Conservation (phyloP, 1,140 invertebrate species). For the Sycobia sp. region DNA sequence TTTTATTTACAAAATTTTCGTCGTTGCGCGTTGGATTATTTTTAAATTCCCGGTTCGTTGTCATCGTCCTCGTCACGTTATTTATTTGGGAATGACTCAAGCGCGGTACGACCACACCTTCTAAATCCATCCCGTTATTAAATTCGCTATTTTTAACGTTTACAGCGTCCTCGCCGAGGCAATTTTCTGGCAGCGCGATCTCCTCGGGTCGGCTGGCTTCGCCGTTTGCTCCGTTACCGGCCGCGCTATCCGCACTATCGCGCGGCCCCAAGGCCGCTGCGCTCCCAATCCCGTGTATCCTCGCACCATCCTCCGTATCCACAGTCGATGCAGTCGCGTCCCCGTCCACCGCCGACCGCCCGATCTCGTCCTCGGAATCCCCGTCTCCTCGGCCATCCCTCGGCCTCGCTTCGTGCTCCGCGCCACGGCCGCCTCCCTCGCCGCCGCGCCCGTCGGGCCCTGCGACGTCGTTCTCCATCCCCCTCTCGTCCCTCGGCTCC, state of each 20-base stretch:
- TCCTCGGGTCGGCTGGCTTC: background rate
- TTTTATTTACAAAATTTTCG: too few relatives aligned
- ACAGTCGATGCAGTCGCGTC: too few relatives aligned
- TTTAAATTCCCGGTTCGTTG: background rate
- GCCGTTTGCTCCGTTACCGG: background rate
- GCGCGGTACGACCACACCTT: background rate
- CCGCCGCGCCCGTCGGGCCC: too few relatives aligned
- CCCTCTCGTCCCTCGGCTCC: conserved; percentile 43
- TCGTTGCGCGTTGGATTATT: background rate
- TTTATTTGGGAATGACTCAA: background rate
- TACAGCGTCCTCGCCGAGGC: background rate
- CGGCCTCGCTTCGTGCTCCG: too few relatives aligned
- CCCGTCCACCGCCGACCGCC: too few relatives aligned
- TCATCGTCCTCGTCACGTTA: background rate
- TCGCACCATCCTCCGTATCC: too few relatives aligned
- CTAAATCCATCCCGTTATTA: background rate
- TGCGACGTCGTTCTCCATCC: background rate
- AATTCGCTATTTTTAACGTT: conserved; percentile 6
- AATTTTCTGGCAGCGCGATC: conserved; percentile 3
- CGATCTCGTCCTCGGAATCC: conserved; percentile 16
- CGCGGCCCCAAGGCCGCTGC: too few relatives aligned
- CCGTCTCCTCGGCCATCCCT: too few relatives aligned
- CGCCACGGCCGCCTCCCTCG: too few relatives aligned
- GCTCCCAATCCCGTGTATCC: too few relatives aligned
- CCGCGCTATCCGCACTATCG: background rate